Evolutionary conservation across 2,888 invertebrate species (phyloP), one percentile per base, ranked within the genome.

Genomic region (Eubasilissa splendida): DNA sequence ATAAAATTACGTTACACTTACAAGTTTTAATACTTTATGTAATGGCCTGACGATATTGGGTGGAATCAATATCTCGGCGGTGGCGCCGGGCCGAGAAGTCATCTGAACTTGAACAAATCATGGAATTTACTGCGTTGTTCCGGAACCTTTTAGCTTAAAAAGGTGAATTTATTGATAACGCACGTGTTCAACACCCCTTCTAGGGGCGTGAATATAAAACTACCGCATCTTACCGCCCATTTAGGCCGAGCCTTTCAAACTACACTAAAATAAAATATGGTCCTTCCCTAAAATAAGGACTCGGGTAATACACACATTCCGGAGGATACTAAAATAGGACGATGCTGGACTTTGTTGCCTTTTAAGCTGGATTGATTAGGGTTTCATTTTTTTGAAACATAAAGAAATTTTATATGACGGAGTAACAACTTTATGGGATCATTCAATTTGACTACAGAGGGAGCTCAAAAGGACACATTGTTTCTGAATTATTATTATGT

Each of bases 81-180:
- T 5, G 54, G 54, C 71, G 11, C 11, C 4, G 42, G 52, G 33
- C 80, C 76, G 58, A 70, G 63, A 63, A 76, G 80, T 76, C 80
- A 80, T 77, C 77, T 73, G 76, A 80, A 77, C 74, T 75, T 70
- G 42, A 77, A 81, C 78, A 81, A 81, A 78, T 81, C 78, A 77
- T 63, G 70, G 77, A 81, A 81, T 74, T 81, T 81, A 81, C 65
- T 68, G 66, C 78, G 66, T 66, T 81, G 60, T 75, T 77, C 71
- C 77, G 42, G 56, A 77, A 77, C 80, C 80, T 80, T 80, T 77
- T 80, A 80, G 80, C 77, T 77, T 73, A 73, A 76, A 79, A 79
- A 79, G 74, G 79, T 56, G 58, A 76, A 80, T 80, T 80, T 80
- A 80, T 80, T 52, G 71, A 60, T 42, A 76, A 75, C 56, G 58